Evolutionary conservation across 2,888 invertebrate species (phyloP), one percentile per base, ranked within the genome.

Genomic region (Tetropium fuscum): DNA sequence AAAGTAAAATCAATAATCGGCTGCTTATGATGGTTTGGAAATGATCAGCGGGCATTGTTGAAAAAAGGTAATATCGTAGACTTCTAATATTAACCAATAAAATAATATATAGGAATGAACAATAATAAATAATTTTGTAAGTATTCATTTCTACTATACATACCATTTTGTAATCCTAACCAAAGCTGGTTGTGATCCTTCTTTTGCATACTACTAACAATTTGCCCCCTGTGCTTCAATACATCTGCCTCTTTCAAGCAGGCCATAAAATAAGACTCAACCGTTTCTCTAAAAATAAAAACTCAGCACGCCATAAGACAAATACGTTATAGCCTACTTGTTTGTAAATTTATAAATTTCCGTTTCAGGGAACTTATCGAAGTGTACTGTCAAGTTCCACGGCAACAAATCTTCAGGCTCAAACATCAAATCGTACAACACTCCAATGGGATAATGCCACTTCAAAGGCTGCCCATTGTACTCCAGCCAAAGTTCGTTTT

Each of bases 211-310:
- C 88, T 90, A 19, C 93, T 92, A 72, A 95, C 92, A 11, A 96
- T 89, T 81, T 93, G 92, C 4, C 95, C 93, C 68, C 94, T 87
- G 79, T 98, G 98, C 81, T 99, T 99, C 36, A 99, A 83, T n/a
- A 94, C 93, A 84, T 98, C 98, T 1, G 99, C 98, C 84, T 99
- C 99, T 82, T 99, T 99, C 5, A 99, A 85, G 66, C 93, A 93
- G 13, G 97, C 92, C 89, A 99, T 92, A 80, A 95, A 99, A 80
- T 96, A 92, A 1, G 97, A 90, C 82, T 98, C 97, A 10, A 98
- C 90, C 8, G 91, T 87, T 80, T 98, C 97, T 80, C 94, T 95
- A 75, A 51, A 85, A 81, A 60, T 15, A 48, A 58, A 58, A 41
- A 55, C 44, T 44, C 13, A 36, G 20, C 11, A 43, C 13, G 43